These are phyloP conservation scores for Ageneiosus marmoratus DNA, from an alignment of 2,113 vertebrate genomes.

Conservation along the genomic window DNA sequence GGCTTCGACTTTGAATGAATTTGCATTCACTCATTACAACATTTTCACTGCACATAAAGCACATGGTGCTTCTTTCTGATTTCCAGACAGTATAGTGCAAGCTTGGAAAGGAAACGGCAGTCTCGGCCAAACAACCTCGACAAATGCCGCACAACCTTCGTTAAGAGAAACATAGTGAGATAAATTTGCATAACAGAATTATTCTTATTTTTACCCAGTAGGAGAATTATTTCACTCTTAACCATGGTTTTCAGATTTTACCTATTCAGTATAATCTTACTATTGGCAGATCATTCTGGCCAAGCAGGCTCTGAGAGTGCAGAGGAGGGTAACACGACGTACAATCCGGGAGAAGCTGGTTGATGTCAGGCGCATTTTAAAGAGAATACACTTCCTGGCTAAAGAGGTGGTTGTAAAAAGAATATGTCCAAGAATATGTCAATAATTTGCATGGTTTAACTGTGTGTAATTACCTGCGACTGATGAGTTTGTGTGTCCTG, in stretches of 20 bases:
- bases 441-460: neutral
- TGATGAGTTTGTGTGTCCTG: neutral
- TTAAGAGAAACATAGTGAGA: constrained; percentile 81
- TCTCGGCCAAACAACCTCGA: constrained; percentile 83
- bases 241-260: neutral
- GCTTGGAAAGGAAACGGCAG: constrained; percentile 75
- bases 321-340: constrained; percentile 66
- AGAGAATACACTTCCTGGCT: constrained; percentile 77
- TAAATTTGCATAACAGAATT: constrained; percentile 14
- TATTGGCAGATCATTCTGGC: constrained; percentile 69
- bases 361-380: constrained; percentile 76
- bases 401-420: constrained; percentile 80
- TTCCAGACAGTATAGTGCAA: constrained; percentile 79
- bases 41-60: constrained; percentile 12
- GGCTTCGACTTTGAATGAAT: constrained; percentile 39
- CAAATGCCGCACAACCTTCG: constrained; percentile 74
- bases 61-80: neutral
- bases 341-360: constrained; percentile 74
- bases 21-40: neutral
- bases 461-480: neutral
- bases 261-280: neutral
- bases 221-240: neutral
- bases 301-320: constrained; percentile 77
- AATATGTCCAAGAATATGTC: no score
- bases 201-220: neutral